Evolutionary conservation across 1,140 invertebrate species (phyloP), one percentile per base, ranked within the genome.

Genomic region (Scaptomyza pallida): DNA sequence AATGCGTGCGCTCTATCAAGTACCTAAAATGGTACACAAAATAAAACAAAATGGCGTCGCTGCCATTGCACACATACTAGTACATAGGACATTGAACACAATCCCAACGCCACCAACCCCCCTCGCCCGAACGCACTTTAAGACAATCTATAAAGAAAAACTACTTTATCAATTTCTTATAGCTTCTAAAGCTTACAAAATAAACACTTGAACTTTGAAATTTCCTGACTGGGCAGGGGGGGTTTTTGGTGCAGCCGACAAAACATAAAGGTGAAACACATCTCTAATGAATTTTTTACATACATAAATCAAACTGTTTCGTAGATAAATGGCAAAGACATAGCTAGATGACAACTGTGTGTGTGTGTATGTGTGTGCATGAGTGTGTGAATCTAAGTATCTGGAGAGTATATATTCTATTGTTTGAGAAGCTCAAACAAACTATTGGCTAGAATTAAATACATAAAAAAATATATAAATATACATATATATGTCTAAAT

Each of bases 1-100:
- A 47, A 26, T 47, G 72, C 80, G 81, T 76, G 80, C 80, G 80
- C 80, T 83, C 77, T 76, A 5, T 3, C 52, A 37, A 56, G 81
- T 85, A 85, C 80, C 81, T 85, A 54, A 44, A 65, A 62, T 26
- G 45, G 60, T 72, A 63, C 64, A 44, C 47, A 15, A 40, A 71
- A 54, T 30, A n/a, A n/a, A n/a, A 56, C 23, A 59, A 50, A 30
- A 50, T 30, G 45, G 45, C 45, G 19, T 47, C 45, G 45, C n/a
- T 12, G 45, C 45, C 62, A 48, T 19, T n/a, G 51, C 21, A 40
- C 54, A 30, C 44, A 48, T 37, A 43, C 26, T 48, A 71, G 16
- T 54, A 19, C 8, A 62, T 43, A 26, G n/a, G n/a, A 23, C 47
- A 37, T 50, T 35, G 9, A 37, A 23, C 40, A 40, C 15, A 12